Conservation (phyloP, 2,888 invertebrate species). For the Agriopis leucophaearia region DNA sequence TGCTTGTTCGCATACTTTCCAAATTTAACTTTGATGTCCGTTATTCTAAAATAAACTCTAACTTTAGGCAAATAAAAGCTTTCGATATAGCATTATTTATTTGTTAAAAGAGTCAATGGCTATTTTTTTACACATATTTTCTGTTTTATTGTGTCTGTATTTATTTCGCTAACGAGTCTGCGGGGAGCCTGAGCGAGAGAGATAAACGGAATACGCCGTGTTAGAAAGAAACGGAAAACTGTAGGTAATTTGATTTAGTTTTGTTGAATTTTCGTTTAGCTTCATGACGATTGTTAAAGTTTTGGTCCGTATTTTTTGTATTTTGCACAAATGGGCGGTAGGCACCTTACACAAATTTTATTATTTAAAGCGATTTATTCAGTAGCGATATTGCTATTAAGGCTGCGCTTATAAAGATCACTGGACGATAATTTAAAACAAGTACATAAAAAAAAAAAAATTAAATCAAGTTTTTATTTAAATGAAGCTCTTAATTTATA, state of each 20-base stretch:
- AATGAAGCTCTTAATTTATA: too few relatives aligned
- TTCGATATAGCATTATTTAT: conserved; percentile 32
- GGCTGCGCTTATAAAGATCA: too few relatives aligned
- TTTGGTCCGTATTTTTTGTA: conserved; percentile 50
- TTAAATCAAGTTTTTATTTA: too few relatives aligned
- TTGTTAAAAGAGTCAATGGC: conserved; percentile 59
- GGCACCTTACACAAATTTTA: conserved; percentile 23
- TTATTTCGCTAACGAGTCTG: conserved; percentile 82
- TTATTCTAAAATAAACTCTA: conserved; percentile 50
- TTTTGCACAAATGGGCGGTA: conserved; percentile 47
- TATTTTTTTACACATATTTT: conserved; percentile 78
- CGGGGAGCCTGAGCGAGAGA: conserved; percentile 68
- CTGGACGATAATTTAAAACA: too few relatives aligned
- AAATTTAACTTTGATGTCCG: conserved; percentile 32
- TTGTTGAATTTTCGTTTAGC: conserved; percentile 67
- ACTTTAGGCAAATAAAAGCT: conserved; percentile 12
- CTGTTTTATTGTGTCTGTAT: conserved; percentile 79
- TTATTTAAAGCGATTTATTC: background rate
- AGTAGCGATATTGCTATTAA: background rate
- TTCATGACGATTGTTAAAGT: conserved; percentile 56
- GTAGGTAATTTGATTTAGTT: conserved; percentile 69
- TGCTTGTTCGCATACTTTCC: conserved; percentile 57
- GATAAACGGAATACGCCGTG: too few relatives aligned
- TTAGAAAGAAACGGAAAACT: conserved; percentile 54
- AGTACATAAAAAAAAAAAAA: too few relatives aligned